Conservation (phyloP, 2,888 invertebrate species). For the Rhagophthalmus giganteus region DNA sequence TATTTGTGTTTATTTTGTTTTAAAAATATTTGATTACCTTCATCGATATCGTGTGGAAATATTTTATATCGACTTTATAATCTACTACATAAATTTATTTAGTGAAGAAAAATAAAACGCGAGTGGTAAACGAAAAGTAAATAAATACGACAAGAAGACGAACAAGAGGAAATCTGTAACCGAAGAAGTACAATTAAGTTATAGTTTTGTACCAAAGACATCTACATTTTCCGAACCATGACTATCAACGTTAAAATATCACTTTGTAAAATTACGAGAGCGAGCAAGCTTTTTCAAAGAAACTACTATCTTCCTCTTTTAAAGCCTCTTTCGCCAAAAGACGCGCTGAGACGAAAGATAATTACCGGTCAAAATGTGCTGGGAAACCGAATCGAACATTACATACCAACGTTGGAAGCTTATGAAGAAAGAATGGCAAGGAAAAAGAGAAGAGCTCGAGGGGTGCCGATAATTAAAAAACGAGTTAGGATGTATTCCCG, state of each 20-base stretch:
- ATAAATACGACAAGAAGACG: no score
- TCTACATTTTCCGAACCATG: no score
- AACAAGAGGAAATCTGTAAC: no score
- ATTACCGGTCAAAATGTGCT: slow-evolving; percentile 76
- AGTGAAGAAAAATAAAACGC: neutral
- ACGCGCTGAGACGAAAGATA: slow-evolving; percentile 76
- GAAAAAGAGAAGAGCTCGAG: slow-evolving; percentile 47
- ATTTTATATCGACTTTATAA: slow-evolving; percentile 1
- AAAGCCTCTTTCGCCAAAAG: slow-evolving; percentile 78
- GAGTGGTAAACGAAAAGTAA: no score
- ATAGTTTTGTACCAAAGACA: no score
- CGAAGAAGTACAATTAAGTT: no score
- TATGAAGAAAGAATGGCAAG: slow-evolving; percentile 47
- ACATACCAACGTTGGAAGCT: slow-evolving; percentile 72
- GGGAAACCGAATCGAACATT: slow-evolving; percentile 62
- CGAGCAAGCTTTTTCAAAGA: slow-evolving; percentile 76
- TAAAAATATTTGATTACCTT: neutral
- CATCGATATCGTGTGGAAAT: no score
- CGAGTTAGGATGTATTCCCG: slow-evolving; percentile 44
- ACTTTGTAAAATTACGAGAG: slow-evolving; percentile 80
- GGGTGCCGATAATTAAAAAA: slow-evolving; percentile 50
- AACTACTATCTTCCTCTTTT: slow-evolving; percentile 81
- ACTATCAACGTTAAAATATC: slow-evolving; percentile 53
- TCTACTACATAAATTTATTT: neutral
- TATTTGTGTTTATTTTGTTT: slow-evolving; percentile 15